These are phyloP conservation scores for Diabrotica undecimpunctata DNA, from an alignment of 1,140 invertebrate species.

Conservation along the genomic window DNA sequence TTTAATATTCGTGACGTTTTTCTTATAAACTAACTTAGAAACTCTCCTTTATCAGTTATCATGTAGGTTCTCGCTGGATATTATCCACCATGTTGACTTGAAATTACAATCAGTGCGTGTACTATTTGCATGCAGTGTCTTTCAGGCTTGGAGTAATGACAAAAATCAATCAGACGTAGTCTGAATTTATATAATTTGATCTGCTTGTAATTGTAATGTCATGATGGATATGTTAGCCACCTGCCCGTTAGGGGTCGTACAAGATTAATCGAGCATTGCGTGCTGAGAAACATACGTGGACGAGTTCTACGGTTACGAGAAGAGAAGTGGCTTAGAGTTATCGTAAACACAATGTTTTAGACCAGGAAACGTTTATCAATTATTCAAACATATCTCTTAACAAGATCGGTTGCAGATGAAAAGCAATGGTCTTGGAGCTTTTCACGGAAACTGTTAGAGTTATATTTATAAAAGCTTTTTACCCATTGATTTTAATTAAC, in stretches of 20 bases:
- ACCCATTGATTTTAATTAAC: too few species aligned
- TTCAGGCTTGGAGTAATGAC: background rate
- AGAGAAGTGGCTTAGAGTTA: background rate
- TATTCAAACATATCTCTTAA: too few species aligned
- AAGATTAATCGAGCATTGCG: background rate
- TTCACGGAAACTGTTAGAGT: too few species aligned
- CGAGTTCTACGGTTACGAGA: background rate
- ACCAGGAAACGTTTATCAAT: background rate
- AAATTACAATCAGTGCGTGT: background rate
- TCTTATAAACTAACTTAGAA: too few species aligned
- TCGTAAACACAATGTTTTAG: background rate
- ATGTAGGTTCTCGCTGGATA: too few species aligned
- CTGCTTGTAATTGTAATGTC: background rate
- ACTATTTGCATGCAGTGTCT: conserved; percentile 2
- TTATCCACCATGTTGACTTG: background rate
- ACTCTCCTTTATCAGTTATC: too few species aligned
- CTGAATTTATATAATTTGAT: conserved; percentile 3
- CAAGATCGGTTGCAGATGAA: too few species aligned
- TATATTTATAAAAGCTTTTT: too few species aligned
- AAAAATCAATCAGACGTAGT: conserved; percentile 2
- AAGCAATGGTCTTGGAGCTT: too few species aligned
- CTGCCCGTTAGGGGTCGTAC: conserved; percentile 1
- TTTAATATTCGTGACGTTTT: too few species aligned
- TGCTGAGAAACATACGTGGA: conserved; percentile 1
- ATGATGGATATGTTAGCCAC: background rate